Conservation (phyloP, 2,888 invertebrate species). For the Troilus luridus region DNA sequence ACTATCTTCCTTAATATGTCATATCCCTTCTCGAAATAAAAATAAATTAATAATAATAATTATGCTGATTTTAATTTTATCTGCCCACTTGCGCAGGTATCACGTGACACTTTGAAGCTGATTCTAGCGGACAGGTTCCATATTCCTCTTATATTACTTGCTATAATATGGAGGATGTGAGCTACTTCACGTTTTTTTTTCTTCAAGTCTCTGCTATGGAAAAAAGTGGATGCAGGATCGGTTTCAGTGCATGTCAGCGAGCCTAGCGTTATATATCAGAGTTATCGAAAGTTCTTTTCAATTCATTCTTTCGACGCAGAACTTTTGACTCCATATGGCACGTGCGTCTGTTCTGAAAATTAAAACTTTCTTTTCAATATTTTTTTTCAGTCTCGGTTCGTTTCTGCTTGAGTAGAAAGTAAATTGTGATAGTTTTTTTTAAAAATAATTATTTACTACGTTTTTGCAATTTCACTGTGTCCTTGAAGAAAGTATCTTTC, state of each 20-base stretch:
- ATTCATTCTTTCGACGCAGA: too few species aligned
- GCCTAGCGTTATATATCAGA: neutral
- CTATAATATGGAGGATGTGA: slow-evolving; percentile 43
- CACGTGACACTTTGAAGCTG: neutral
- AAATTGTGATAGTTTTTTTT: too few species aligned
- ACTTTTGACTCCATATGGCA: too few species aligned
- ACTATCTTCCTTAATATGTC: too few species aligned
- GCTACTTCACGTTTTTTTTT: slow-evolving; percentile 29
- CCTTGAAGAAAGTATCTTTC: too few species aligned
- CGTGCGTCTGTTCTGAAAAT: too few species aligned
- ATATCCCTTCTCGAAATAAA: too few species aligned
- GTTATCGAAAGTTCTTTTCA: neutral
- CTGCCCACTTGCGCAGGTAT: neutral
- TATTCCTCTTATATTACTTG: slow-evolving; percentile 38
- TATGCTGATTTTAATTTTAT: neutral
- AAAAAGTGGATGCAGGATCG: slow-evolving; percentile 2
- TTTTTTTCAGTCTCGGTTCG: too few species aligned
- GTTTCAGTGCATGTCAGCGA: slow-evolving; percentile 11
- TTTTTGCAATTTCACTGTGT: too few species aligned
- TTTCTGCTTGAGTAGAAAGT: too few species aligned
- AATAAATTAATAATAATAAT: neutral
- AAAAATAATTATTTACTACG: too few species aligned
- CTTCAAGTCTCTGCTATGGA: neutral
- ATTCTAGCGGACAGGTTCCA: neutral
- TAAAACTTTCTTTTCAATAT: too few species aligned